These are phyloP conservation scores for Pantherophis guttatus DNA, from an alignment of 2,113 vertebrate species.

Conservation along the genomic window DNA sequence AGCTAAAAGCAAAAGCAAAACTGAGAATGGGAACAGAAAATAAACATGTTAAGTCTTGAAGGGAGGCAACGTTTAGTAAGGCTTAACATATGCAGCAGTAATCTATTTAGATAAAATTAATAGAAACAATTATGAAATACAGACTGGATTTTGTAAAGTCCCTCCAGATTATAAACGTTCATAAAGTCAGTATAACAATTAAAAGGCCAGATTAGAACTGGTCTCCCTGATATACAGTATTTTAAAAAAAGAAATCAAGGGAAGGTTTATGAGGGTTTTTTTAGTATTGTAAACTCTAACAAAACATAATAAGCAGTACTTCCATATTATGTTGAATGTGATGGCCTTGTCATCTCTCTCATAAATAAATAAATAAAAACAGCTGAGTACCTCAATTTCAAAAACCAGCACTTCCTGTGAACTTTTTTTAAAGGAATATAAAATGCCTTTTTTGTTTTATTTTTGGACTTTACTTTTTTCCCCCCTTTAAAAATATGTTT, in stretches of 20 bases:
- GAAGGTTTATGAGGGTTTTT: background rate
- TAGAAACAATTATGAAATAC: background rate
- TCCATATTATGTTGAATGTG: background rate
- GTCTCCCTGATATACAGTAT: background rate
- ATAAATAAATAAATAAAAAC: background rate
- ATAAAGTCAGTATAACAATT: background rate
- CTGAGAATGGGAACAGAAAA: background rate
- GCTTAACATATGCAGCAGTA: background rate
- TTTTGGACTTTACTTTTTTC: background rate
- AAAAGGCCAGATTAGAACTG: background rate
- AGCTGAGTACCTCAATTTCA: background rate
- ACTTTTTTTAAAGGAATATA: background rate
- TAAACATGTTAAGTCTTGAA: background rate
- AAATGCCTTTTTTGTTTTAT: background rate
- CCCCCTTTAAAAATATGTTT: background rate
- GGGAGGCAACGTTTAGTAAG: background rate
- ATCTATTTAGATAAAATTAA: background rate
- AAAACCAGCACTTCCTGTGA: background rate
- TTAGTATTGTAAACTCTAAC: background rate
- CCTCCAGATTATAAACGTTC: background rate
- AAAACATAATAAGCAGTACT: background rate
- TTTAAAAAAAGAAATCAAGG: background rate
- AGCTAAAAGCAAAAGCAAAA: background rate
- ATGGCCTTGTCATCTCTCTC: too few relatives aligned
- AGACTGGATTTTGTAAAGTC: background rate